Conservation (phyloP, 1,140 invertebrate species). For the Musca domestica region DNA sequence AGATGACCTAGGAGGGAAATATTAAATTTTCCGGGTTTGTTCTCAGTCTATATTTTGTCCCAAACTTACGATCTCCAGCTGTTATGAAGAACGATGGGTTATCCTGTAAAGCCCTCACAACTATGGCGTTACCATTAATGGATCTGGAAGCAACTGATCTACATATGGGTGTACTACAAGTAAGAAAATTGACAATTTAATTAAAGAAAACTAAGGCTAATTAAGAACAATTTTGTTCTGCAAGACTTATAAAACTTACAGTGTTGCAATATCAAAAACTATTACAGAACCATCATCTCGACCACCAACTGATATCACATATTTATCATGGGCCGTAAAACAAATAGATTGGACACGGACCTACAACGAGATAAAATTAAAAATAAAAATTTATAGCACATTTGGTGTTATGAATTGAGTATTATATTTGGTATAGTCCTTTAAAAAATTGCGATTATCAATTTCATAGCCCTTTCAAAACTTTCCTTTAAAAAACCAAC, state of each 20-base stretch:
- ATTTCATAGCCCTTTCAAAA: too few species aligned
- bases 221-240: too few species aligned
- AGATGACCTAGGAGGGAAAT: conserved; percentile 53
- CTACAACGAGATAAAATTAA: conserved; percentile 32
- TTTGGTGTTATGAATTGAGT: background rate
- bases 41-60: background rate
- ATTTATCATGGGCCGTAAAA: conserved; percentile 78
- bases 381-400: background rate
- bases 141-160: conserved; percentile 65
- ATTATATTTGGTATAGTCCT: too few species aligned
- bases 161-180: conserved; percentile 59
- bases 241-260: conserved; percentile 40
- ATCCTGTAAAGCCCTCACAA: conserved; percentile 59
- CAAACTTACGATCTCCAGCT: conserved; percentile 69
- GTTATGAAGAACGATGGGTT: conserved; percentile 65
- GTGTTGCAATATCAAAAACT: conserved; percentile 68
- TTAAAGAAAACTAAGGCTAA: background rate
- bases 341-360: conserved; percentile 76
- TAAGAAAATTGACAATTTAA: background rate
- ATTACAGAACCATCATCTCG: conserved; percentile 82
- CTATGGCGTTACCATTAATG: conserved; percentile 65
- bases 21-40: background rate
- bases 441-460: too few species aligned
- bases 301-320: conserved; percentile 82
- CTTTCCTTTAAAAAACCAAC: too few species aligned